A percentile compares a stretch with the other conserved stretches of the same genome.
Conservation (phyloP, 2,797 vertebrate genomes). For the Peromyscus nudipes region DNA sequence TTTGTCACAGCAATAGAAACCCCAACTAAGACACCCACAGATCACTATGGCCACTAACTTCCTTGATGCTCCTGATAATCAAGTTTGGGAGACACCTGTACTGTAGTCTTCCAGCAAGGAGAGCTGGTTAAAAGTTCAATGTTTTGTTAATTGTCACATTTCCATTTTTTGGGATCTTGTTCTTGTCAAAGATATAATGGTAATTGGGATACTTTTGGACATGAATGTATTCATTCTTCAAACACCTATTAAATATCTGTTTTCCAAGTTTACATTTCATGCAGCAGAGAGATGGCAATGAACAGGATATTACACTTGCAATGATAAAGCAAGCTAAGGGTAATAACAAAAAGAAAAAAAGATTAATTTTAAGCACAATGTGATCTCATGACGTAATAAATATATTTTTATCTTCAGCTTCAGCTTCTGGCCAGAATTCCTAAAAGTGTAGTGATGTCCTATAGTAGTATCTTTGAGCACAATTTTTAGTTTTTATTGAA, state of each 20-base stretch:
- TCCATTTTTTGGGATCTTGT: background rate
- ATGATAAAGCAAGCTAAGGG: background rate
- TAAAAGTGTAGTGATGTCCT: background rate
- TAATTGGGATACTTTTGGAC: background rate
- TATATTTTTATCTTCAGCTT: background rate
- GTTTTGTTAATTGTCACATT: background rate
- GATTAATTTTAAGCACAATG: conserved; percentile 12
- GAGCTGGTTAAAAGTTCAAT: background rate
- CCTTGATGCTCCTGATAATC: background rate
- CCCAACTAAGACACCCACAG: background rate
- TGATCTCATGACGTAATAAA: background rate
- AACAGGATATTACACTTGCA: background rate
- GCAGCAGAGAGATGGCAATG: background rate
- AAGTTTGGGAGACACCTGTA: background rate
- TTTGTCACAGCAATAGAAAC: background rate
- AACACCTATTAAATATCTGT: background rate
- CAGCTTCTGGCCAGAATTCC: background rate
- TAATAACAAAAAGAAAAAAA: conserved; percentile 48
- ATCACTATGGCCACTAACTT: background rate
- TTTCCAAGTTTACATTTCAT: background rate
- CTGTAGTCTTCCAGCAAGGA: background rate
- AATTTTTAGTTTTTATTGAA: background rate
- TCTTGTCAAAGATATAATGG: background rate
- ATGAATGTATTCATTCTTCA: background rate
- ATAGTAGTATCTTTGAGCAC: background rate